Evolutionary conservation across 2,113 vertebrate species (phyloP), one percentile per base, ranked within the genome.

Genomic region (Pica pica): DNA sequence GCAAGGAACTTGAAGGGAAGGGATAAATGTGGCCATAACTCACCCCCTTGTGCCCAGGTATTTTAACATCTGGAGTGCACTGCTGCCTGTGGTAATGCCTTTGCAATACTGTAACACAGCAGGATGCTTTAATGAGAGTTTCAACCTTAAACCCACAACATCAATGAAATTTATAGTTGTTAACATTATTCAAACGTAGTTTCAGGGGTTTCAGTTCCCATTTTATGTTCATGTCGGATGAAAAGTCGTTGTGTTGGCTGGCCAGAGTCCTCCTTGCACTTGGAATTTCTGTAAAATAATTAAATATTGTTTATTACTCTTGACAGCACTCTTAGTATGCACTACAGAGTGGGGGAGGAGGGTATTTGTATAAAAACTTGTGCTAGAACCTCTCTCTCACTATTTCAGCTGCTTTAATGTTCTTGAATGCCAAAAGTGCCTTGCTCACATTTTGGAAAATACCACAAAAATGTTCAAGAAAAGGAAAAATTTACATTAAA

Each of bases 101-200:
- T 63, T 92, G 94, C 90, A 91, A 95, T 96, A 73, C 90, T 77
- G 80, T 90, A 97, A 95, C 96, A 46, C 96, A 96, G 96, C 96
- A 92, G 96, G 96, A 94, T 92, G 52, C 93, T 86, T 96, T 96
- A 91, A 97, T 95, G 95, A 92, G 96, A 94, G 83, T 91, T 95
- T 96, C 94, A 93, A 84, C 57, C 78, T 63, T 90, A 95, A 97
- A 88, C 87, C 95, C 94, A 92, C 91, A 89, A 86, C 95, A 95
- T 95, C 94, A 88, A 57, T 92, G 95, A 95, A 96, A 92, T 97
- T 94, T 95, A 94, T 93, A 76, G 90, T 74, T 95, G 91, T 92
- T 95, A 86, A 94, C 86, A 77, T 96, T 57, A 90, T 81, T 95
- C 96, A 78, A 87, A 90, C n/a, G 11, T 39, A 37, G 30, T 59